phyloP scores from a whole-genome alignment of 2,888 invertebrate species.

The Sphaerolaimus hirsutus region DNA sequence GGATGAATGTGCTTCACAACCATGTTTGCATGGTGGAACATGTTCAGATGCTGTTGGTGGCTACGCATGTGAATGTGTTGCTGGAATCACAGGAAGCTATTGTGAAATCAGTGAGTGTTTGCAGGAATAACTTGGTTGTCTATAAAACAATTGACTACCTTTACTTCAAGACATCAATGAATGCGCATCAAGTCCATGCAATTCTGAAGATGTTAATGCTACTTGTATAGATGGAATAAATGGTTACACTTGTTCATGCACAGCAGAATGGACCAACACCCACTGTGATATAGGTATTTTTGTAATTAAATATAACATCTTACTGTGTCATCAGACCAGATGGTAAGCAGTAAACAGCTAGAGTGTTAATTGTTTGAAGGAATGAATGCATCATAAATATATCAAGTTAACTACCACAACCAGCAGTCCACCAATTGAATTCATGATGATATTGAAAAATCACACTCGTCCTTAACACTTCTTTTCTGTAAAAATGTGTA shows the following conservation, averaged over 20 bases:
- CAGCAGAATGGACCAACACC: background rate
- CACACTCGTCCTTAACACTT: no score
- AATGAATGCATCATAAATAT: no score
- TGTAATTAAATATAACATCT: no score
- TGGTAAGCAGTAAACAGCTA: no score
- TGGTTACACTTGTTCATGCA: constrained; percentile 1
- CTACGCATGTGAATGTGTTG: background rate
- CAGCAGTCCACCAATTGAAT: no score
- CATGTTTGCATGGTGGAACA: background rate
- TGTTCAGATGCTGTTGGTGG: background rate
- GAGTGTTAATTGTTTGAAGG: no score
- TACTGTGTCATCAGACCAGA: no score
- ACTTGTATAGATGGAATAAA: constrained; percentile 2
- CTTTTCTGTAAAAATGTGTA: no score
- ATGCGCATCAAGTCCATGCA: constrained; percentile 1
- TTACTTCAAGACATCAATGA: constrained; percentile 1
- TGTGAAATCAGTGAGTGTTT: background rate
- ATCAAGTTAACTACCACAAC: no score
- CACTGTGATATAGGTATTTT: constrained; percentile 1
- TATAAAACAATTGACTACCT: no score
- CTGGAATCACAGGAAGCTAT: background rate
- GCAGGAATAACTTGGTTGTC: no score
- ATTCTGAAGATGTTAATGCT: background rate
- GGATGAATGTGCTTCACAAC: background rate
- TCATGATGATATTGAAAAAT: no score